A percentile compares a stretch with the other conserved stretches of the same genome.
Evolutionary conservation across 2,113 vertebrate genomes (phyloP).

Genomic region (Pedionomus torquatus): DNA sequence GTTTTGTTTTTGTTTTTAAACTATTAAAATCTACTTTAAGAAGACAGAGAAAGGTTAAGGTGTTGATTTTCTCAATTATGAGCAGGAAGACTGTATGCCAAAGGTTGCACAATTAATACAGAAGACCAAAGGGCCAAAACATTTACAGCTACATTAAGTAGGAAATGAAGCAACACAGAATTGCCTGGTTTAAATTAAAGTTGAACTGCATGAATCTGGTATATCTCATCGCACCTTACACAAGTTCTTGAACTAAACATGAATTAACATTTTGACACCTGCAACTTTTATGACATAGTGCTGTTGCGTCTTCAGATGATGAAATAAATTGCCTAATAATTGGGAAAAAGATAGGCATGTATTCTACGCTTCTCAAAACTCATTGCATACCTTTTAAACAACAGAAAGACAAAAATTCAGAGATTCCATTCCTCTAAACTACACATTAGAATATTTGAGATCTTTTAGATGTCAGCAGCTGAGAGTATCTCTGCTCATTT

Average conservation of each 20-base stretch:
- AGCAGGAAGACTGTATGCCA: slow-evolving; percentile 42
- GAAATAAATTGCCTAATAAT: neutral
- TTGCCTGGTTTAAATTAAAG: slow-evolving; percentile 61
- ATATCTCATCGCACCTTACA: slow-evolving; percentile 45
- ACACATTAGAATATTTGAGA: neutral
- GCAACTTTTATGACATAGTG: neutral
- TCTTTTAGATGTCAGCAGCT: neutral
- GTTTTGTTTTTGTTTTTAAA: neutral
- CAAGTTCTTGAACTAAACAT: slow-evolving; percentile 39
- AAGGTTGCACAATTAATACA: slow-evolving; percentile 29
- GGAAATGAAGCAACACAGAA: slow-evolving; percentile 67
- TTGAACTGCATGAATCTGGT: slow-evolving; percentile 31
- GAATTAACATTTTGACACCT: slow-evolving; percentile 36
- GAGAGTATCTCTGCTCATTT: neutral
- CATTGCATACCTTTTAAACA: neutral
- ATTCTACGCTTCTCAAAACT: neutral
- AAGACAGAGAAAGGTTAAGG: neutral
- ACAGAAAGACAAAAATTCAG: neutral
- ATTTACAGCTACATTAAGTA: slow-evolving; percentile 71
- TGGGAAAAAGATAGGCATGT: neutral
- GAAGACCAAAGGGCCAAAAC: slow-evolving; percentile 52
- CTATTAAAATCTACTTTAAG: slow-evolving; percentile 8
- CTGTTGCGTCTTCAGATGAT: neutral
- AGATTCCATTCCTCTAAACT: neutral
- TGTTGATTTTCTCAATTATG: neutral